Base-by-base conservation (phyloP, 2,113 vertebrate species). In the Uria lomvia region DNA sequence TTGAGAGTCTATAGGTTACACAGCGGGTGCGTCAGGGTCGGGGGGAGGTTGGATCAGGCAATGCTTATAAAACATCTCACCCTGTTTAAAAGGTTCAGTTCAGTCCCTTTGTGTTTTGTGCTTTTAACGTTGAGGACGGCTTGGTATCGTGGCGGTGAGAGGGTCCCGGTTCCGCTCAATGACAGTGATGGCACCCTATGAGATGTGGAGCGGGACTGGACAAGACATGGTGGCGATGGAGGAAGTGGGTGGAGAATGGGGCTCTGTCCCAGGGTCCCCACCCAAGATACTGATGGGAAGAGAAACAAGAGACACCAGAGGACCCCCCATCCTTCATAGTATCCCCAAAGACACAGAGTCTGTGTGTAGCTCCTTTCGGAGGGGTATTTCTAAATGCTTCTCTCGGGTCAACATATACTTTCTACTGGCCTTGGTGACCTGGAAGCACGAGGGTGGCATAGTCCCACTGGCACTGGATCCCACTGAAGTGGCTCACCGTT, bases 21-120 rank as follows among this genome's bases (percentile, higher is more conserved):
- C 0, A n/a, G 84, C 0, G 5, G 71, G 78, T 71, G 81, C 5
- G 3, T 53, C 19, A 47, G 80, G 84, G 80, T 68, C 30, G 30
- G 47, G 43, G 58, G 9, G 13, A 12, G n/a, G 27, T 23, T 45
- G 88, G 81, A 89, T 72, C 90, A 95, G 58, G 86, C 38, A 73
- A 92, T 0, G 42, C 79, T 94, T 96, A 93, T 81, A 94, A 97
- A 97, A 97, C 91, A 81, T 86, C 87, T 95, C 96, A 96, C 94
- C 96, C 96, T 97, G 95, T 96, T 96, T 88, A 70, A 96, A 97
- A 97, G 91, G 92, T 93, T 94, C 94, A 47, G 74, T 94, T 96
- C 85, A 63, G 92, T 94, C 82, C 90, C 85, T 95, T 94, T 94
- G 67, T 80, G 73, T 73, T 97, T 97, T 98, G 97, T 98, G 97